These are phyloP conservation scores for Xiphorhynchus elegans DNA, from an alignment of 2,113 vertebrate species.

Conservation along the genomic window DNA sequence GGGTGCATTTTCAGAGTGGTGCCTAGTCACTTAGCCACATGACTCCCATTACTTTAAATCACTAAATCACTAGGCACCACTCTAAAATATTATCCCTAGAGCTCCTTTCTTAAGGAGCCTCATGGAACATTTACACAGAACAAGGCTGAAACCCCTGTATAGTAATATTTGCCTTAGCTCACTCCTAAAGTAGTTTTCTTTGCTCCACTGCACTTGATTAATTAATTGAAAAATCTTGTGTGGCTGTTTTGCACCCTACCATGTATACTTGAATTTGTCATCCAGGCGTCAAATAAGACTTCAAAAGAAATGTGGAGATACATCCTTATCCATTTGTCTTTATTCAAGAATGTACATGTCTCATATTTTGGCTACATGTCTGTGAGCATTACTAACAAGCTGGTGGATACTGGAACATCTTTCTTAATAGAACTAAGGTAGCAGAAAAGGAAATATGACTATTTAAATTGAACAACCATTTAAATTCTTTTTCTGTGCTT, in stretches of 20 bases:
- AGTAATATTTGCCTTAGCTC: background rate
- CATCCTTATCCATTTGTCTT: background rate
- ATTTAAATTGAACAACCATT: background rate
- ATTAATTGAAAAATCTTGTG: background rate
- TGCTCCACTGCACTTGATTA: background rate
- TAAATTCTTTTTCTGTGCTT: background rate
- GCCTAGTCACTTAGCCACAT: background rate
- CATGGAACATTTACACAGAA: background rate
- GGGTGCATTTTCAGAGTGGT: background rate
- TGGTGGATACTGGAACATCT: background rate
- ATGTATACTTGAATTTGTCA: background rate
- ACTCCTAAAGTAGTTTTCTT: background rate
- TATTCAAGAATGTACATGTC: background rate
- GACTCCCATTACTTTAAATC: constrained; percentile 31
- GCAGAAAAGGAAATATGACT: background rate
- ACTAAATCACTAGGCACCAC: constrained; percentile 8
- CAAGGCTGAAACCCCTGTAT: background rate
- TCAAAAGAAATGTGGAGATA: background rate
- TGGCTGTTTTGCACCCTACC: background rate
- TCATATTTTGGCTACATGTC: background rate
- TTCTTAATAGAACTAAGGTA: constrained; percentile 8
- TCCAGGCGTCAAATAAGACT: background rate
- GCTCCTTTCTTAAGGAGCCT: background rate
- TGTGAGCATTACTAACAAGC: background rate
- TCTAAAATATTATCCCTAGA: background rate